Conservation (phyloP, 2,113 vertebrate species). For the Oncorhynchus clarkii region DNA sequence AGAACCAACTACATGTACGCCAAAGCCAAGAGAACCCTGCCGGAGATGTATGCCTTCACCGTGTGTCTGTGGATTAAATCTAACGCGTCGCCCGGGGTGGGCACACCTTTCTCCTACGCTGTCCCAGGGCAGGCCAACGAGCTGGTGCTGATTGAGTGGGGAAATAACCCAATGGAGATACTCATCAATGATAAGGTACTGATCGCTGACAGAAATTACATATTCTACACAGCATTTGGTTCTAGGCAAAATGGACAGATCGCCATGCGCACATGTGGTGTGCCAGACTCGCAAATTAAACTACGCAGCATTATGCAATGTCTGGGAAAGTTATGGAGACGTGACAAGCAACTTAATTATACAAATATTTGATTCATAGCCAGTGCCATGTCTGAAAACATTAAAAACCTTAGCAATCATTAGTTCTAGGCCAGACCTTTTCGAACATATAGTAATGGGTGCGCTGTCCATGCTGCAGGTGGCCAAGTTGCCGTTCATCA, state of each 20-base stretch:
- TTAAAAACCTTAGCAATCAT: too few species aligned
- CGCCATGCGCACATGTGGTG: too few species aligned
- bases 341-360: too few species aligned
- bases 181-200: conserved; percentile 96
- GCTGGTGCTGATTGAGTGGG: conserved; percentile 96
- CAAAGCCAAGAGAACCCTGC: conserved; percentile 92
- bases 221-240: not conserved
- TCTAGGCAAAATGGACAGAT: not conserved
- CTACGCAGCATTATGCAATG: too few species aligned
- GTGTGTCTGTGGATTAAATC: conserved; percentile 97
- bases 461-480: conserved; percentile 72
- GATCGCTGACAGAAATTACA: not conserved
- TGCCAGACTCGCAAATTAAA: too few species aligned
- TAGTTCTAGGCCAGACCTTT: not conserved
- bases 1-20: conserved; percentile 99
- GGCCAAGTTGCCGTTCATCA: conserved; percentile 90
- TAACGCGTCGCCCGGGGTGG: conserved; percentile 89
- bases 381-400: too few species aligned
- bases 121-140: conserved; percentile 93
- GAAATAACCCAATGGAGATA: conserved; percentile 96
- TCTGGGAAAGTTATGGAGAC: too few species aligned
- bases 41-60: conserved; percentile 96
- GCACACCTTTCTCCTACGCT: conserved; percentile 92
- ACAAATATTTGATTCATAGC: too few species aligned
- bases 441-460: not conserved